Evolutionary conservation across 1,140 invertebrate genomes (phyloP).

Genomic region (Sarcophaga peregrina): DNA sequence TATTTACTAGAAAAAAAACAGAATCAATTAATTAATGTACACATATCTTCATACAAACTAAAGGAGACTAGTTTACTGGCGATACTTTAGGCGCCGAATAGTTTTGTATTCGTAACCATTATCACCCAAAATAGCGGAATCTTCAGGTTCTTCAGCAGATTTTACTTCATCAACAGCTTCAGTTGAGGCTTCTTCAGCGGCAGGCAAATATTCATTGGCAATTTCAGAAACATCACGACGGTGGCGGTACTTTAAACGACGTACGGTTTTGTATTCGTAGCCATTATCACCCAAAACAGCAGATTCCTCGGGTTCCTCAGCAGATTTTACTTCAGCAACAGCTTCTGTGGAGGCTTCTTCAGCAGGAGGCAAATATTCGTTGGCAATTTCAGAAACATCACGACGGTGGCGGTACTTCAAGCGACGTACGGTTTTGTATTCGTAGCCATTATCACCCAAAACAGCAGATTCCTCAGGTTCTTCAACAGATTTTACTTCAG

Average conservation of each 20-base stretch:
- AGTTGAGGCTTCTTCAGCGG: constrained; percentile 37
- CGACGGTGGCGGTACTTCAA: constrained; percentile 53
- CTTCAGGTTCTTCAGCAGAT: constrained; percentile 41
- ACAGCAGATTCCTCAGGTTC: constrained; percentile 46
- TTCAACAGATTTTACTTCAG: constrained; percentile 41
- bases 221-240: constrained; percentile 55
- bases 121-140: constrained; percentile 47
- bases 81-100: constrained; percentile 50
- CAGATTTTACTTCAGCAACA: constrained; percentile 30
- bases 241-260: constrained; percentile 52
- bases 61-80: too few relatives aligned
- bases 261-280: constrained; percentile 54
- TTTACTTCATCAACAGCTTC: constrained; percentile 9
- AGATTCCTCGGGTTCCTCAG: constrained; percentile 48
- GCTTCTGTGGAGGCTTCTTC: constrained; percentile 48
- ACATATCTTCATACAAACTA: too few relatives aligned
- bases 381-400: constrained; percentile 54
- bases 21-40: too few relatives aligned
- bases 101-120: constrained; percentile 55
- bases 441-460: constrained; percentile 51
- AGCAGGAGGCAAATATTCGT: constrained; percentile 43
- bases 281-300: constrained; percentile 53
- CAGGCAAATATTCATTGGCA: constrained; percentile 49
- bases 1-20: too few relatives aligned
- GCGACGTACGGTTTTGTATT: constrained; percentile 55